phyloP scores from a whole-genome alignment of 2,888 invertebrate species.

The Hypomecis punctinalis region DNA sequence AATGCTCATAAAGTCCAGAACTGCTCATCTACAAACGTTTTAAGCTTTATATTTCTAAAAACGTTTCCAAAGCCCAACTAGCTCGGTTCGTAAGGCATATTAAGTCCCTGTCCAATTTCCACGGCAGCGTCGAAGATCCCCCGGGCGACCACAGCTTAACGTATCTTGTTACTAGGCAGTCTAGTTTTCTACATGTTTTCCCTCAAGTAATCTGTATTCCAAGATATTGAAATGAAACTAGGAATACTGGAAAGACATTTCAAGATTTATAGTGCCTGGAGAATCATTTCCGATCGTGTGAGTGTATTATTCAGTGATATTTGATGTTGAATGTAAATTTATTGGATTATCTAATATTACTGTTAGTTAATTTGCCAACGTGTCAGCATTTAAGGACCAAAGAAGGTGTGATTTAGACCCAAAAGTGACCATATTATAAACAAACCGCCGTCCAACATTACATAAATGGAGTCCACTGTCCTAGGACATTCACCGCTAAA shows the following conservation, averaged over 20 bases:
- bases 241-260: constrained; percentile 10
- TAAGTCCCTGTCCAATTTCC: constrained; percentile 57
- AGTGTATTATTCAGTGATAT: too few species aligned
- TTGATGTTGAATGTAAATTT: too few species aligned
- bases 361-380: too few species aligned
- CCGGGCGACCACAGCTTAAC: constrained; percentile 40
- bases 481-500: too few species aligned
- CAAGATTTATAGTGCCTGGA: constrained; percentile 13
- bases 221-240: constrained; percentile 37
- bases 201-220: constrained; percentile 43
- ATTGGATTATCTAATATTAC: too few species aligned
- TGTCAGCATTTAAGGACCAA: too few species aligned
- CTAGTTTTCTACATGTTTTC: constrained; percentile 41
- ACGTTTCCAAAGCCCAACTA: constrained; percentile 37
- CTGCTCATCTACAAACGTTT: too few species aligned
- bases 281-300: not conserved
- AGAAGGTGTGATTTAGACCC: too few species aligned
- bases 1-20: too few species aligned
- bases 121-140: constrained; percentile 39
- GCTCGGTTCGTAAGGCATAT: constrained; percentile 39
- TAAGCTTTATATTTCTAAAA: constrained; percentile 34
- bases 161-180: constrained; percentile 44
- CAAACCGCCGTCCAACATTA: too few species aligned
- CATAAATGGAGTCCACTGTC: too few species aligned
- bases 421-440: too few species aligned